Percentiles rank a stretch among this genome's conserved stretches.
Evolutionary conservation across 2,888 invertebrate species (phyloP).

Genomic region (Sphaerophoria rueppellii): DNA sequence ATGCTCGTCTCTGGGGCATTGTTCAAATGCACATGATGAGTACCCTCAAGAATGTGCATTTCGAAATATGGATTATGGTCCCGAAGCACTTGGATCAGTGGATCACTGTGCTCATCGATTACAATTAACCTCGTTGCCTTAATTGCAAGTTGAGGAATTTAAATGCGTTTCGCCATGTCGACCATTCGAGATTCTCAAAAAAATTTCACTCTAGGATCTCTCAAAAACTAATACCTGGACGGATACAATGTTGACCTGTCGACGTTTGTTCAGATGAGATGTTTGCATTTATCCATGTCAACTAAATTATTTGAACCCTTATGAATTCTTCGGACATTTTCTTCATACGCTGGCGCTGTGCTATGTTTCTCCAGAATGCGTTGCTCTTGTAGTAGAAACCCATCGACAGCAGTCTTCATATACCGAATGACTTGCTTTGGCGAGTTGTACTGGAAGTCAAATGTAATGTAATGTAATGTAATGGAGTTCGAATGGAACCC

Average conservation of each 20-base stretch:
- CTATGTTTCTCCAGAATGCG: conserved; percentile 77
- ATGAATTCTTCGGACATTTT: conserved; percentile 84
- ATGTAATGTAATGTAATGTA: too few relatives aligned
- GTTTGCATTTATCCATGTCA: conserved; percentile 83
- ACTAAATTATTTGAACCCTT: conserved; percentile 84
- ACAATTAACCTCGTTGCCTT: conserved; percentile 85
- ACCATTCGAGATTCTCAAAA: conserved; percentile 81
- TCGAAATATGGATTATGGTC: conserved; percentile 84
- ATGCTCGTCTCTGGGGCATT: conserved; percentile 85
- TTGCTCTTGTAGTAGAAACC: conserved; percentile 83
- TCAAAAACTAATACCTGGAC: conserved; percentile 84
- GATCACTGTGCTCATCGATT: conserved; percentile 83
- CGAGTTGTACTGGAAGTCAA: conserved; percentile 73
- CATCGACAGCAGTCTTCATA: conserved; percentile 81
- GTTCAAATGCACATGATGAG: conserved; percentile 89
- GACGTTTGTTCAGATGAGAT: conserved; percentile 84
- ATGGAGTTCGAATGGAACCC: conserved; percentile 78
- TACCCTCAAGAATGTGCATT: conserved; percentile 85
- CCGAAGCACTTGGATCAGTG: conserved; percentile 84
- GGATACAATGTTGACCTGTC: conserved; percentile 84
- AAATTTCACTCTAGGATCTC: conserved; percentile 80
- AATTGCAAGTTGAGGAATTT: conserved; percentile 86
- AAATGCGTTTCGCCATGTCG: conserved; percentile 84
- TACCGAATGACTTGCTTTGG: conserved; percentile 75
- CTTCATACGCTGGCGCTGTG: conserved; percentile 86